Evolutionary conservation across 2,797 vertebrate genomes (phyloP), one percentile per base, ranked within the genome.

Genomic region (Typhlichthys eigenmanni): DNA sequence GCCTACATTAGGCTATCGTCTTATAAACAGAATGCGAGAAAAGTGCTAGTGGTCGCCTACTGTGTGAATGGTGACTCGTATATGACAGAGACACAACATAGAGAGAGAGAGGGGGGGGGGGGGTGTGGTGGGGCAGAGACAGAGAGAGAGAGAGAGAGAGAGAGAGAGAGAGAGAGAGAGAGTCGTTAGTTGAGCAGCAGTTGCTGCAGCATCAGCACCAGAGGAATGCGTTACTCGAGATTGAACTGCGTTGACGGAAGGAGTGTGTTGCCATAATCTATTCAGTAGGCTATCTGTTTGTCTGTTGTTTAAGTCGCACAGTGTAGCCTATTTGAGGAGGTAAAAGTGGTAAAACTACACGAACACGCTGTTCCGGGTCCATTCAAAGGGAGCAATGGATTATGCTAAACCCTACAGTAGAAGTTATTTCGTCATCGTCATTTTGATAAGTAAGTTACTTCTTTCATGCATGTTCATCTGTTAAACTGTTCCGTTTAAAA

Each of bases 121-220:
- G 9, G 13, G 4, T 5, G 14, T 9, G 53, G n/a, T 7, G 50
- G 13, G 13, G 50, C 55, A 32, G 24, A 54, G 52, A 32, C 47
- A 29, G 55, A 12, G 2, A 82, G 85, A 29, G 24, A 38, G 14
- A 32, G 24, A 49, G 57, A 32, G 52, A 29, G 55, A 55, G 48
- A 12, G 24, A 32, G 55, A 48, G 14, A 50, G 43, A 59, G 53
- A 38, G 45, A 48, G 60, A n/a, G 34, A 5, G 62, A 12, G 2
- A 83, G 85, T 81, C 76, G 85, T 87, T 86, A 86, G 67, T 60
- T 69, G 45, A 64, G 60, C 66, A 24, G 34, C 13, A 17, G 66
- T 64, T 76, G 81, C 85, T 81, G 88, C 89, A 87, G 88, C 91
- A 91, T 83, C 87, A 88, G 87, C 92, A 91, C 85, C 87, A 84